Evolutionary conservation across 2,888 invertebrate genomes (phyloP), one percentile per base, ranked within the genome.

Genomic region (Portevinia maculata): DNA sequence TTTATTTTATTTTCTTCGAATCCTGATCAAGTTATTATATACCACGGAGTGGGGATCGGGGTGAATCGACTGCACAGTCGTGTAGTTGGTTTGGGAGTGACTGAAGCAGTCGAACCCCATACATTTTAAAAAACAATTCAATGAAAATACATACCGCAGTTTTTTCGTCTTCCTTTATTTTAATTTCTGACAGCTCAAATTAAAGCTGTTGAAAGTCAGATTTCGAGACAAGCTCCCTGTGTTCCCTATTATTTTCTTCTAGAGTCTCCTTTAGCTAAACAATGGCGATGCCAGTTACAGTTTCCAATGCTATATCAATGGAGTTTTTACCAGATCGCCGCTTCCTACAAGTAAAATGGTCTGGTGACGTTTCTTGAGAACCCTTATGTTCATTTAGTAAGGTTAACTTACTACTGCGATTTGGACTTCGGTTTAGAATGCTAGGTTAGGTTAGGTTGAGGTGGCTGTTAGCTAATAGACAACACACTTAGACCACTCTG

Each of bases 361-460:
- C 57, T 15, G 21, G 37, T 24, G 39, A 57, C 13, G 24, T 57
- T 13, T 57, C 57, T 39, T 24, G 21, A 57, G 39, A 13, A 37
- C 41, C 28, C 57, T 37, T 57, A 39, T 57, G 57, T 9, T 21
- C 13, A 57, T 53, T 57, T 37, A 41, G 21, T 39, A 15, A 57
- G 57, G 37, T 57, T 28, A 37, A 7, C 15, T 32, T 32, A 11
- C 52, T 52, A 17, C 9, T 52, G 32, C 9, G 3, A 32, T 32
- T 52, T 4, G 5, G 17, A 19, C 9, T 17, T 52, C 3, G 3
- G 32, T 52, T 46, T n/a, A n/a, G n/a, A n/a, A n/a, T n/a, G n/a
- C n/a, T n/a, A n/a, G n/a, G n/a, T n/a, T n/a, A n/a, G n/a, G n/a
- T n/a, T n/a, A n/a, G n/a, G n/a, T n/a, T n/a, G n/a, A n/a, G n/a